Conservation (phyloP, 2,797 vertebrate species). For the Rhinatrema bivittatum region DNA sequence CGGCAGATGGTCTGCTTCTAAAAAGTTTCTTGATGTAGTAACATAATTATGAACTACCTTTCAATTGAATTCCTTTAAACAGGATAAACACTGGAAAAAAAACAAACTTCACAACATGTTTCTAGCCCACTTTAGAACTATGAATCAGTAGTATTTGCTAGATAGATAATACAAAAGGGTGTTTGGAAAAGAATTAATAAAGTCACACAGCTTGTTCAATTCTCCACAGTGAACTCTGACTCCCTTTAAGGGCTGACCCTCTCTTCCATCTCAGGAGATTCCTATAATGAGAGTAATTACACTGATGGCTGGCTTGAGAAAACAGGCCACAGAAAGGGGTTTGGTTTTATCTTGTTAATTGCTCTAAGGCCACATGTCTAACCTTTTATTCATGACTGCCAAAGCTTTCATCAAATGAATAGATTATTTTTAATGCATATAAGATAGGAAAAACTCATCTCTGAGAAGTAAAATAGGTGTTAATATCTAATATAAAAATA, state of each 20-base stretch:
- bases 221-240: slow-evolving; percentile 14
- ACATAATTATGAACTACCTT: no score
- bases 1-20: no score
- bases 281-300: slow-evolving; percentile 33
- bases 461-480: slow-evolving; percentile 17
- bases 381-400: slow-evolving; percentile 27
- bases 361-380: slow-evolving; percentile 31
- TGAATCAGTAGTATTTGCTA: not conserved
- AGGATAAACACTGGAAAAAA: no score
- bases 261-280: slow-evolving; percentile 14
- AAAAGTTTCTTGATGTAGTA: no score
- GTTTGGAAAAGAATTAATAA: slow-evolving; percentile 23
- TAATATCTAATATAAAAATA: no score
- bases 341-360: slow-evolving; percentile 41
- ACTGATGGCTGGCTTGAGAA: slow-evolving; percentile 30
- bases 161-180: slow-evolving; percentile 15
- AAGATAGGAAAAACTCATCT: slow-evolving; percentile 32
- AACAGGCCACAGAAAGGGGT: slow-evolving; percentile 22
- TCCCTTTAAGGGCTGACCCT: slow-evolving; percentile 30
- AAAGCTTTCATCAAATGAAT: slow-evolving; percentile 35
- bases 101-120: no score
- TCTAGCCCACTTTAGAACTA: no score
- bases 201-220: slow-evolving; percentile 26
- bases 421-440: slow-evolving; percentile 33
- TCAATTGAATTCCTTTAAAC: no score